A percentile compares a stretch with the other conserved stretches of the same genome.
phyloP scores from a whole-genome alignment of 2,113 vertebrate genomes.

The Phaetusa simplex region DNA sequence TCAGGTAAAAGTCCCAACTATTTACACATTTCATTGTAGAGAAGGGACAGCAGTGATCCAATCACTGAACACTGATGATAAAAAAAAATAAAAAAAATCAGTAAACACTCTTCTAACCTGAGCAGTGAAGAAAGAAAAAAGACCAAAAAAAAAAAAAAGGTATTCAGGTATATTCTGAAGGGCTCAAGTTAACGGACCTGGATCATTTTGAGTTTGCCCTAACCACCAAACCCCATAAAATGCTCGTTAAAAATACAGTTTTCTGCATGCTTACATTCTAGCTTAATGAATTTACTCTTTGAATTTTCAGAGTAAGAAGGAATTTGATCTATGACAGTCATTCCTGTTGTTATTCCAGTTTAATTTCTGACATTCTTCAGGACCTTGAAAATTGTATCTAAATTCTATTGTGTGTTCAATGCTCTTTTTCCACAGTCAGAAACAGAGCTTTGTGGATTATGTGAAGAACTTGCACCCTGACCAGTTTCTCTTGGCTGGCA shows the following conservation, averaged over 20 bases:
- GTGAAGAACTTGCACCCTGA: neutral
- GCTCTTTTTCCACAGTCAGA: neutral
- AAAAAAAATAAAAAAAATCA: neutral
- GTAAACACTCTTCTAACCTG: neutral
- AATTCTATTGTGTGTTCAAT: neutral
- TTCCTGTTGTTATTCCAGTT: neutral
- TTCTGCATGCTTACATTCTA: neutral
- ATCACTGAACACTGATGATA: neutral
- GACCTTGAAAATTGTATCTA: neutral
- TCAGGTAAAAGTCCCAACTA: neutral
- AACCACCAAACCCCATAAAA: neutral
- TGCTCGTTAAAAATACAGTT: neutral
- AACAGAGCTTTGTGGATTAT: neutral
- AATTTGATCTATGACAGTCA: neutral
- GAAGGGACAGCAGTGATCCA: neutral
- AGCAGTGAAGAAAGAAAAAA: neutral
- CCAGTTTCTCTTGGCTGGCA: neutral
- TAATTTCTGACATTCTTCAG: neutral
- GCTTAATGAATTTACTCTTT: neutral
- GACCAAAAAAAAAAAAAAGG: neutral
- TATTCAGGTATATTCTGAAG: neutral
- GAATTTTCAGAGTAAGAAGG: neutral
- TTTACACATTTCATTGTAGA: neutral
- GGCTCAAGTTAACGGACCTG: neutral
- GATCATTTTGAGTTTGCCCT: neutral